phyloP scores from a whole-genome alignment of 2,797 vertebrate species.

The Malurus leucopterus region DNA sequence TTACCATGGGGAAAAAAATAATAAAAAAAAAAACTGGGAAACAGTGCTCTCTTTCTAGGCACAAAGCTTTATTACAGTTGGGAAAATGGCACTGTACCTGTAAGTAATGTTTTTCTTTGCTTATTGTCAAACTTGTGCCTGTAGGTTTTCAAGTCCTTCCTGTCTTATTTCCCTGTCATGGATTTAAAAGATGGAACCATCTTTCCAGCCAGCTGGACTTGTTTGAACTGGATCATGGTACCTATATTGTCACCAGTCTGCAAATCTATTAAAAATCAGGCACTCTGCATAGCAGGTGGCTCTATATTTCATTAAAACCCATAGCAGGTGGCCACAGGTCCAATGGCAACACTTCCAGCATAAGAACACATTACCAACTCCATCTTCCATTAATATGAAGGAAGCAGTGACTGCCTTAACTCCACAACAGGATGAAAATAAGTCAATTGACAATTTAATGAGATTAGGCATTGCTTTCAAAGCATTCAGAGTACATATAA shows the following conservation, averaged over 20 bases:
- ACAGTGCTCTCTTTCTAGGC: not conserved
- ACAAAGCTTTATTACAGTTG: not conserved
- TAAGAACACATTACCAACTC: not conserved
- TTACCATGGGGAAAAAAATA: rapidly evolving
- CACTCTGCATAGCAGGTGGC: not conserved
- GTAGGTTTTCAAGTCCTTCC: not conserved
- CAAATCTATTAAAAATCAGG: not conserved
- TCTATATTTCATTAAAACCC: not conserved
- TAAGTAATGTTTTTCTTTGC: not conserved
- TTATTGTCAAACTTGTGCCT: not conserved
- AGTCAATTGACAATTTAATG: not conserved
- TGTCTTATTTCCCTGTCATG: not conserved
- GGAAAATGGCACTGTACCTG: not conserved
- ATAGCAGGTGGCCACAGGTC: not conserved
- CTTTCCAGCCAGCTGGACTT: not conserved
- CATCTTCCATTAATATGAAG: not conserved
- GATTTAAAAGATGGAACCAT: not conserved
- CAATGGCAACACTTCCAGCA: not conserved
- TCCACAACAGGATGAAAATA: not conserved
- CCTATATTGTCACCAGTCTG: not conserved
- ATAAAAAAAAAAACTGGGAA: not conserved
- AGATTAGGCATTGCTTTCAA: not conserved
- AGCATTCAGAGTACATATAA: not conserved
- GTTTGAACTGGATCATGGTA: not conserved
- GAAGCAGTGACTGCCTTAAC: not conserved